Conservation (phyloP, 1,140 invertebrate species). For the Campodea augens region DNA sequence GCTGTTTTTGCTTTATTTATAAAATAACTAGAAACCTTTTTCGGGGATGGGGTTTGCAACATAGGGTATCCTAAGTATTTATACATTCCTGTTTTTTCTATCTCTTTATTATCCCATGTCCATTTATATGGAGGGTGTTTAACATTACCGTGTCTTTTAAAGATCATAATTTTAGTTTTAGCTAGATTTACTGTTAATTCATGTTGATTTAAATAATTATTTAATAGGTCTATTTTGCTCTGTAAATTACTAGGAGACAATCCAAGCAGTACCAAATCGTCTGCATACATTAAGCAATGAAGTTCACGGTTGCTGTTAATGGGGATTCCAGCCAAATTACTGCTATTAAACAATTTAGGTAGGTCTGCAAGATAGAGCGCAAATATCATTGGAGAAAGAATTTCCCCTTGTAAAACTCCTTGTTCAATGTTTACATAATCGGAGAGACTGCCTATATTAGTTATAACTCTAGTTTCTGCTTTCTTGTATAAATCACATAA, state of each 20-base stretch:
- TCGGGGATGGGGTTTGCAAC: not conserved
- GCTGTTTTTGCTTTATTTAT: conserved; percentile 3
- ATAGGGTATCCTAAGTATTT: conserved; percentile 8
- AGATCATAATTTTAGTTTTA: conserved; percentile 8
- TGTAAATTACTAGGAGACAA: conserved; percentile 1
- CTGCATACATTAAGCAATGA: conserved; percentile 8
- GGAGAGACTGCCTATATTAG: not conserved
- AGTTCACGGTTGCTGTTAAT: not conserved
- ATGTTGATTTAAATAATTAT: conserved; percentile 5
- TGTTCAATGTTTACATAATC: not conserved
- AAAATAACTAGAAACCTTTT: not conserved
- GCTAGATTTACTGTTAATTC: conserved; percentile 1
- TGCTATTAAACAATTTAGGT: not conserved
- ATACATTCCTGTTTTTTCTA: conserved; percentile 3
- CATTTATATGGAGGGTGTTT: not conserved
- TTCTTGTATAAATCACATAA: conserved; percentile 4
- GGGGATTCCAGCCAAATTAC: not conserved
- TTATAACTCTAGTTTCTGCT: conserved; percentile 3
- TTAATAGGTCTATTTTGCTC: conserved; percentile 5
- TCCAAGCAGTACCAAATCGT: conserved; percentile 7
- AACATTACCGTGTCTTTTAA: conserved; percentile 3
- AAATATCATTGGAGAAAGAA: conserved; percentile 5
- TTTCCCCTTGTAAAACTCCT: conserved; percentile 7
- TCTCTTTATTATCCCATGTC: conserved; percentile 3
- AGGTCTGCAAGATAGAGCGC: conserved; percentile 6